Evolutionary conservation across 2,797 vertebrate species (phyloP), one percentile per base, ranked within the genome.

Genomic region (Amazona ochrocephala): DNA sequence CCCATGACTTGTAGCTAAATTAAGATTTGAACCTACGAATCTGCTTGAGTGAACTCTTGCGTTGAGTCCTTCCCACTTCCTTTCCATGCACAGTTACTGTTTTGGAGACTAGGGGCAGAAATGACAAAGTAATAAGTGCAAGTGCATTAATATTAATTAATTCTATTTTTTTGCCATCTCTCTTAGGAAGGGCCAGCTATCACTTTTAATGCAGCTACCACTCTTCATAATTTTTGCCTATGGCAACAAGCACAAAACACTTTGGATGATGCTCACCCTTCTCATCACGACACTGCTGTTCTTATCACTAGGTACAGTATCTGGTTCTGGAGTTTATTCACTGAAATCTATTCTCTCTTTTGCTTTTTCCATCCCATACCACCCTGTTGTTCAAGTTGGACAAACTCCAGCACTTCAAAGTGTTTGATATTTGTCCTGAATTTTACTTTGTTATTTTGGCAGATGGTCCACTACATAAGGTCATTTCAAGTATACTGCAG

Each of bases 201-300:
- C 95, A 99, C 97, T 96, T 99, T 99, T 96, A 99, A 99, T 37
- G 99, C 99, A 51, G 99, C 99, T 88, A 98, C 98, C 7, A 99
- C 99, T 3, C 98, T 99, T 64, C 99, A 98, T 96, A 99, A 99
- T 97, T 99, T 99, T 97, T 99, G 99, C 67, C 97, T 98, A 87
- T 99, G 99, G 99, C 99, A 99, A 93, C 99, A 99, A 95, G 97
- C 96, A 45, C 99, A 99, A 92, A 99, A 99, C 54, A 88, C 98
- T 84, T 97, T 97, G 90, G 99, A 99, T 23, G 99, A 99, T 97
- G 96, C 98, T 84, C 98, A 99, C 90, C 99, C 99, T 41, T 98
- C 98, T 73, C 99, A 99, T 96, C 99, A 99, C 4, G 99, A 99
- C 95, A 99, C 99, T 6, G 99, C 99, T 20, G 98, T 99, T 93